These are phyloP conservation scores for Periplaneta americana DNA, from an alignment of 1,140 invertebrate genomes.

Conservation along the genomic window DNA sequence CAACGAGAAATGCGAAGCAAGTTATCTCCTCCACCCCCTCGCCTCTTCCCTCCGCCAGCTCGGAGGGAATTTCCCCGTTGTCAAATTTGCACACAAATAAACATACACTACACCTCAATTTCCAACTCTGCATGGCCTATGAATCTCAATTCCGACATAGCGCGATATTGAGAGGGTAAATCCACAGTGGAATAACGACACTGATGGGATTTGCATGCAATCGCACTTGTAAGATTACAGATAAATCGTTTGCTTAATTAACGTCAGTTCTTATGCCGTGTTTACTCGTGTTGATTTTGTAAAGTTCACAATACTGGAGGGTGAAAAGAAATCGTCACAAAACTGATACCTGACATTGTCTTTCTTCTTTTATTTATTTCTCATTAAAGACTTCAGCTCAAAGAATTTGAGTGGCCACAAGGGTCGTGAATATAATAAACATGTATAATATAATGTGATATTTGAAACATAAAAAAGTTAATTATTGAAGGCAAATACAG, in stretches of 20 bases:
- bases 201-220: neutral
- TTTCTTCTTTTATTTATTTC: no score
- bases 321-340: no score
- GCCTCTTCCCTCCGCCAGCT: neutral
- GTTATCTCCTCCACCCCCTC: neutral
- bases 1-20: neutral
- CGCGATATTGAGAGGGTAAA: neutral
- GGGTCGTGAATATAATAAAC: no score
- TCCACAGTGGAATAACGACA: neutral
- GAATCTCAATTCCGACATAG: neutral
- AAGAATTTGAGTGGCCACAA: no score
- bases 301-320: no score
- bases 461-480: no score
- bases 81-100: neutral
- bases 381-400: no score
- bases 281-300: no score
- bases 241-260: neutral
- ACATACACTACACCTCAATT: neutral
- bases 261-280: neutral
- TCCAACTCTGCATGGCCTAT: neutral
- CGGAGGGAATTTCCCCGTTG: neutral
- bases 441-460: no score
- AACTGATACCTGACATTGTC: no score
- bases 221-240: neutral
- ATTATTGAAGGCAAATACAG: no score